These are phyloP conservation scores for Aphelenchoides besseyi DNA, from an alignment of 1,140 invertebrate species.

Conservation along the genomic window DNA sequence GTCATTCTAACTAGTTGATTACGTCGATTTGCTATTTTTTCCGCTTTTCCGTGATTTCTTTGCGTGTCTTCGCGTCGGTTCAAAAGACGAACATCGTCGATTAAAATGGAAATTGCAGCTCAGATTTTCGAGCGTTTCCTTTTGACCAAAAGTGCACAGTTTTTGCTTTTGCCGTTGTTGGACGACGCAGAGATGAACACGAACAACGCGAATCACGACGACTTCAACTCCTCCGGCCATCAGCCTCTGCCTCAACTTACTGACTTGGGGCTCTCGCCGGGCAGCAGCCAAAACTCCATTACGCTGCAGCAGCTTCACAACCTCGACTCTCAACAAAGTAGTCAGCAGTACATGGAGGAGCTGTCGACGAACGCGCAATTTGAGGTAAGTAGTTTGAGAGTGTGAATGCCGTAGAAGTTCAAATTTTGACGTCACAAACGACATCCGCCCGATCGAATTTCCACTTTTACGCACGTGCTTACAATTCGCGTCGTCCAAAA, in stretches of 20 bases:
- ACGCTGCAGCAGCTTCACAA: background rate
- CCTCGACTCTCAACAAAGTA: background rate
- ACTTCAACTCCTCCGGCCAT: background rate
- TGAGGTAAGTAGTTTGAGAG: background rate
- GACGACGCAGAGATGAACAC: too few relatives aligned
- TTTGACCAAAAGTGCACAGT: background rate
- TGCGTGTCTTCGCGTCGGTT: too few relatives aligned
- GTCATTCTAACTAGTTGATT: too few relatives aligned
- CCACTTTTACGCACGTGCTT: background rate
- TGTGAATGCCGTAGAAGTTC: background rate
- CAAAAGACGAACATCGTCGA: constrained; percentile 2
- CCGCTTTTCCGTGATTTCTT: too few relatives aligned
- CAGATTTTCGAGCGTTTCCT: background rate
- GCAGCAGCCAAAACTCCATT: background rate
- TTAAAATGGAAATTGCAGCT: background rate
- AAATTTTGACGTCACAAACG: background rate
- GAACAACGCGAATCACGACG: background rate
- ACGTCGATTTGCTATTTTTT: too few relatives aligned
- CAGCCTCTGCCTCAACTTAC: background rate
- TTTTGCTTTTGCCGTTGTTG: too few relatives aligned
- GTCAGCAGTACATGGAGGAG: background rate
- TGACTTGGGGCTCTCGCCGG: background rate
- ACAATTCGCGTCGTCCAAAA: background rate
- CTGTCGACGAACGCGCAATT: background rate
- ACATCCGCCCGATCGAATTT: background rate